Evolutionary conservation across 2,113 vertebrate genomes (phyloP).

Genomic region (Periophthalmodon schlosseri): DNA sequence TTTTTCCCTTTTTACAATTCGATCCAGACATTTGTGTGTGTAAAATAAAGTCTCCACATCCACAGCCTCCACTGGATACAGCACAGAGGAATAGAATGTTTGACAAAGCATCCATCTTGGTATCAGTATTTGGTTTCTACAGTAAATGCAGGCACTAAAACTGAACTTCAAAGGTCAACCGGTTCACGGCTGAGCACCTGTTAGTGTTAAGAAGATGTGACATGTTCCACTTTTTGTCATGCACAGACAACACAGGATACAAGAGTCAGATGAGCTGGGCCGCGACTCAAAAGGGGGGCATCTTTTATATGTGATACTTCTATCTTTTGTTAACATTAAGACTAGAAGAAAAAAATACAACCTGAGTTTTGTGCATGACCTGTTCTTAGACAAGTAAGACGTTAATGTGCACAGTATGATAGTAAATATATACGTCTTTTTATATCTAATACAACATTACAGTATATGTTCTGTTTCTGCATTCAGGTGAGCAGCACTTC

Average conservation of each 20-base stretch:
- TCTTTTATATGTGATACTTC: background rate
- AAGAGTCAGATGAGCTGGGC: constrained; percentile 3
- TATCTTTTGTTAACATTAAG: constrained; percentile 10
- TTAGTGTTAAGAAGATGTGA: constrained; percentile 1
- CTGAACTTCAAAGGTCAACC: constrained; percentile 7
- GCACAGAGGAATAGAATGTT: constrained; percentile 47
- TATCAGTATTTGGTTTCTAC: background rate
- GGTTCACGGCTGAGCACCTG: constrained; percentile 31
- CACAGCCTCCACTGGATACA: constrained; percentile 58
- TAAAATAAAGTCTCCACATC: background rate
- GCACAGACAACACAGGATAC: constrained; percentile 17
- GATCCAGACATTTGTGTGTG: background rate
- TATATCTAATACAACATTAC: background rate
- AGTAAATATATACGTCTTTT: constrained; percentile 18
- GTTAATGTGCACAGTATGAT: constrained; percentile 25
- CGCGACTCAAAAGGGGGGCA: background rate
- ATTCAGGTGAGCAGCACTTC: constrained; percentile 23
- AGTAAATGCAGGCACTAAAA: constrained; percentile 41
- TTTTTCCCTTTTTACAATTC: background rate
- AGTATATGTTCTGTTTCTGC: background rate
- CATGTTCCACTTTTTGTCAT: constrained; percentile 38
- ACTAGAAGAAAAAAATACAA: constrained; percentile 19
- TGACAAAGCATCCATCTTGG: constrained; percentile 19
- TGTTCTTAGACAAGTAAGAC: background rate
- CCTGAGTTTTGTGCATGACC: constrained; percentile 45